A percentile compares a stretch with the other conserved stretches of the same genome.
Evolutionary conservation across 2,888 invertebrate genomes (phyloP).

Genomic region (Oscheius sp.): DNA sequence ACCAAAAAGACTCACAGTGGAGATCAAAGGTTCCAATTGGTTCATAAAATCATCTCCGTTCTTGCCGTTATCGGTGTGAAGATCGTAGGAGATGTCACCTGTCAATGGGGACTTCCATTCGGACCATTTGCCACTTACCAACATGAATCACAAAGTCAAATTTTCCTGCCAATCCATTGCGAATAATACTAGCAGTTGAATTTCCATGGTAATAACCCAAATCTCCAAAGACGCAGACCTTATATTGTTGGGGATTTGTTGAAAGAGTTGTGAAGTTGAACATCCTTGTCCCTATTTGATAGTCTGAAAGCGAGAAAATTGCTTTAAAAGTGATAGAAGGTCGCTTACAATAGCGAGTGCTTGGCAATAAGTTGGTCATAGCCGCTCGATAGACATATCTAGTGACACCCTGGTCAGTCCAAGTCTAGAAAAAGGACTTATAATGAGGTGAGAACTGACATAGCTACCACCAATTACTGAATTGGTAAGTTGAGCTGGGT

Average conservation of each 20-base stretch:
- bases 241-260: constrained; percentile 69
- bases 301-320: constrained; percentile 39
- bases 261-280: constrained; percentile 80
- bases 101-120: not conserved
- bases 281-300: constrained; percentile 76
- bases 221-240: constrained; percentile 70
- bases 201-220: constrained; percentile 82
- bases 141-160: constrained; percentile 71
- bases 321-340: not conserved
- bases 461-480: not conserved
- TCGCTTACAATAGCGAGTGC: constrained; percentile 56
- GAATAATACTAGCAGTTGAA: constrained; percentile 48
- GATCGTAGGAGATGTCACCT: constrained; percentile 94
- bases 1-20: constrained; percentile 69
- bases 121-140: constrained; percentile 37
- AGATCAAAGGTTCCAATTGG: constrained; percentile 87
- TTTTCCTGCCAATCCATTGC: constrained; percentile 42
- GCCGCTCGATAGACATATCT: constrained; percentile 81
- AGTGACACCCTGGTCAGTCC: constrained; percentile 43
- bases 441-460: not conserved
- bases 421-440: constrained; percentile 19
- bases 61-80: constrained; percentile 81
- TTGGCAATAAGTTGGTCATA: constrained; percentile 70
- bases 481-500: too few relatives aligned
- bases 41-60: constrained; percentile 93